A percentile compares a stretch with the other conserved stretches of the same genome.
phyloP scores from a whole-genome alignment of 2,888 invertebrate genomes.

The Oscheius sp. region DNA sequence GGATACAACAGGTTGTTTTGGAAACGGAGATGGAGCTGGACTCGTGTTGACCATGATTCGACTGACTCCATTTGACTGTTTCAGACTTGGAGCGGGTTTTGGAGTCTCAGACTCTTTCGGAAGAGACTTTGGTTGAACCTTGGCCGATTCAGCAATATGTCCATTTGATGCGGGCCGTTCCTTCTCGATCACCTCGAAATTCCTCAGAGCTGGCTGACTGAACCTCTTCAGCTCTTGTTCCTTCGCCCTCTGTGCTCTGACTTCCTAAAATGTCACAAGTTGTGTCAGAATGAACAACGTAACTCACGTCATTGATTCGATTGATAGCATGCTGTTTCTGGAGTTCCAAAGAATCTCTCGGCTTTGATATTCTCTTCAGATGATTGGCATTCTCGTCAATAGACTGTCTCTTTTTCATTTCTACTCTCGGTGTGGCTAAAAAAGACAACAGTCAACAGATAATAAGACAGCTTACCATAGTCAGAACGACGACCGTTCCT shows the following conservation, averaged over 20 bases:
- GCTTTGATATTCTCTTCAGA: conserved; percentile 1
- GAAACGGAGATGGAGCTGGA: conserved; percentile 1
- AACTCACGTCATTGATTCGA: conserved; percentile 32
- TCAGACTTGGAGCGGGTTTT: not conserved
- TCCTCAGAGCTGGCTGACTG: not conserved
- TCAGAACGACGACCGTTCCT: conserved; percentile 6
- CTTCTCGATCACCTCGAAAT: not conserved
- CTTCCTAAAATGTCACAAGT: conserved; percentile 16
- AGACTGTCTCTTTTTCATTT: not conserved
- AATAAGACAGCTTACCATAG: conserved; percentile 6
- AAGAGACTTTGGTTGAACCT: not conserved
- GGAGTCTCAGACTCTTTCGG: not conserved
- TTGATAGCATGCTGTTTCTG: conserved; percentile 23
- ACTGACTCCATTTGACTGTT: conserved; percentile 2
- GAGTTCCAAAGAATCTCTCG: conserved; percentile 9
- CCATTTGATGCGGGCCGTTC: not conserved
- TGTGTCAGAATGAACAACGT: not conserved
- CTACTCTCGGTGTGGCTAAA: conserved; percentile 11
- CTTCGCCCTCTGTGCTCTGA: conserved; percentile 5
- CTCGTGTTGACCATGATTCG: conserved; percentile 17
- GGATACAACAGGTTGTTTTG: not conserved
- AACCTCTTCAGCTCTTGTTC: conserved; percentile 17
- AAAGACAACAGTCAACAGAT: not conserved
- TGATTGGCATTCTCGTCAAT: conserved; percentile 28
- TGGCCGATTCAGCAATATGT: not conserved